Conservation (phyloP, 2,113 vertebrate genomes). For the Nibea coibor region DNA sequence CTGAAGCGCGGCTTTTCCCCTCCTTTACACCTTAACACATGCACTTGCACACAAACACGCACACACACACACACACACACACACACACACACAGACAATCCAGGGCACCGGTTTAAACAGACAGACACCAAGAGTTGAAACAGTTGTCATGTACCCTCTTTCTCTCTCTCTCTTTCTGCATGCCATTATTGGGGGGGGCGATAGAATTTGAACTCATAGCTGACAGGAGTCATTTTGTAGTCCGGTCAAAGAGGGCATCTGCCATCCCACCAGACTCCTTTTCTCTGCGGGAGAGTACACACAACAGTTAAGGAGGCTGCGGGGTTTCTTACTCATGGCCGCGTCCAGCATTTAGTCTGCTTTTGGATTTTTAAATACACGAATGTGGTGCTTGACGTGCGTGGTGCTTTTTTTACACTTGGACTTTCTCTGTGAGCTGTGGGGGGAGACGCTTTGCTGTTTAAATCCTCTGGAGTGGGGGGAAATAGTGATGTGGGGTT, state of each 20-base stretch:
- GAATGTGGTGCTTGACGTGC: conserved; percentile 41
- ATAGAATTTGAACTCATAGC: conserved; percentile 13
- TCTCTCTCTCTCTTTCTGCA: not conserved
- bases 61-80: conserved; percentile 8
- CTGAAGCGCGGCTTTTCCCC: conserved; percentile 14
- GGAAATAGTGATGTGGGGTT: conserved; percentile 2
- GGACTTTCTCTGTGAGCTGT: conserved; percentile 18
- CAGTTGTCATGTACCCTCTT: conserved; percentile 17
- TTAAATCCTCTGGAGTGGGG: conserved; percentile 34
- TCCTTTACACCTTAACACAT: conserved; percentile 28
- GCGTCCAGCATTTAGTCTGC: conserved; percentile 41
- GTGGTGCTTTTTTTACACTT: conserved; percentile 28
- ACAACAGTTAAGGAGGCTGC: conserved; percentile 55
- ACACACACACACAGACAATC: conserved; percentile 30
- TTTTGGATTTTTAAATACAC: conserved; percentile 60
- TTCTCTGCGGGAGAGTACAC: conserved; percentile 42
- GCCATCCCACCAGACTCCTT: conserved; percentile 42
- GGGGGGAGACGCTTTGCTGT: conserved; percentile 1
- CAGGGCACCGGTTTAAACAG: conserved; percentile 52
- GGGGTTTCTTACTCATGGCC: conserved; percentile 47
- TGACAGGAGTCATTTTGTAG: conserved; percentile 62
- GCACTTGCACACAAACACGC: conserved; percentile 5
- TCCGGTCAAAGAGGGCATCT: conserved; percentile 60
- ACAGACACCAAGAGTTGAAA: conserved; percentile 48
- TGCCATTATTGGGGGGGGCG: conserved; percentile 20